Base-by-base conservation (phyloP, 2,797 vertebrate species). In the Syngnathus acus region DNA sequence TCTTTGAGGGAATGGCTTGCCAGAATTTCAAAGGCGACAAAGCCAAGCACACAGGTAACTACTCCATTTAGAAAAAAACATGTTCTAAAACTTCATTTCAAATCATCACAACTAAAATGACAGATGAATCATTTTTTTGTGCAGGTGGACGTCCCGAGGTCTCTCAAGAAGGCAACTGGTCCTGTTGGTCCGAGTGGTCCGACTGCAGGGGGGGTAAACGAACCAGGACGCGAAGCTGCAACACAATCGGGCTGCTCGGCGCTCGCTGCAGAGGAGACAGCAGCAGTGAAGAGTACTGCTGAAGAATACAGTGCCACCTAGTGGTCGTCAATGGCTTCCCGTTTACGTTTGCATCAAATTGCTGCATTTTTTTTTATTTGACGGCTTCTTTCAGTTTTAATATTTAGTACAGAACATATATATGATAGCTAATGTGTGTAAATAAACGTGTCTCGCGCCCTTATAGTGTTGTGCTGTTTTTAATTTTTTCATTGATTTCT, bases 1-100 rank as follows among this genome's bases (percentile, higher is more conserved):
- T 75, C 14, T 94, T 89, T 26, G 81, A 90, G 11, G 95, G 95
- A n/a, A 3, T 81, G 1, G 91, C 89, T 55, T 98, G 95, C 78
- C 90, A 98, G 82, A 92, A 71, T 54, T 61, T 69, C 8, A 92
- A 87, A 69, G n/a, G 42, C 0, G 62, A 68, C 0, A 83, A 72
- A 53, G 6, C 21, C 9, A 2, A 19, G 39, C 0, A 10, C 0
- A 0, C 39, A 67, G 66, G 86, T 89, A 66, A 75, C 13, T 17
- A 16, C 47, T 17, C 17, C 13, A 50, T 17, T 1, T 6, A 17
- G 47, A 6, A 6, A 43, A 43, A 32, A 32, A 32, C 26, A 32
- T 32, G 26, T 32, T 32, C 26, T 4, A 4, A 32, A 32, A 32
- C 4, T 32, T 32, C 4, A 32, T 32, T 32, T 32, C 32, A 32